phyloP scores from a whole-genome alignment of 1,140 invertebrate genomes.

The Brachionus rotundiformis region DNA sequence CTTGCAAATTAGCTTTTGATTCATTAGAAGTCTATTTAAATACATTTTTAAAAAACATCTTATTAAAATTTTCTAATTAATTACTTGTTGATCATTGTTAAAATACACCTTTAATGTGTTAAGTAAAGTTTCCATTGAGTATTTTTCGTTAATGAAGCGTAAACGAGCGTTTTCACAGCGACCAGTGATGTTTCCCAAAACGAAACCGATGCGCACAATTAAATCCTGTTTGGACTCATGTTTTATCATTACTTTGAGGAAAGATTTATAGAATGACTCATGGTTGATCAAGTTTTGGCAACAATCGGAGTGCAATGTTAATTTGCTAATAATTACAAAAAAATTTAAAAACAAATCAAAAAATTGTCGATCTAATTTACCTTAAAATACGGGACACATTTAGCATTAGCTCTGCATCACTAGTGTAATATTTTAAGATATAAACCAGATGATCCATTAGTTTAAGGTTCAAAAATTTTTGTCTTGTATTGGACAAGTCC shows the following conservation, averaged over 20 bases:
- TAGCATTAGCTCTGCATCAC: slow-evolving; percentile 73
- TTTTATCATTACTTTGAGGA: slow-evolving; percentile 68
- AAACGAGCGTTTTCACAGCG: slow-evolving; percentile 70
- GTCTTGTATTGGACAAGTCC: slow-evolving; percentile 23
- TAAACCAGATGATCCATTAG: slow-evolving; percentile 67
- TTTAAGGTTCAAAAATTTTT: slow-evolving; percentile 55
- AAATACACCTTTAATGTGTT: slow-evolving; percentile 69
- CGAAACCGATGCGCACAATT: slow-evolving; percentile 74
- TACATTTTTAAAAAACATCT: too few species aligned
- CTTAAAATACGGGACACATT: slow-evolving; percentile 76
- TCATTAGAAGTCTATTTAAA: not conserved
- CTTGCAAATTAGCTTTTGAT: not conserved
- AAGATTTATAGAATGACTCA: slow-evolving; percentile 65
- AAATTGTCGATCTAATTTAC: slow-evolving; percentile 62
- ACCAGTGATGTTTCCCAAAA: slow-evolving; percentile 76
- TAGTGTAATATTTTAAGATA: slow-evolving; percentile 68
- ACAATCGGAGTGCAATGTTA: slow-evolving; percentile 75
- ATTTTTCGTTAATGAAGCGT: slow-evolving; percentile 68
- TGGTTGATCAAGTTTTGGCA: slow-evolving; percentile 70
- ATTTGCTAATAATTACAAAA: slow-evolving; percentile 68
- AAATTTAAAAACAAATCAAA: not conserved
- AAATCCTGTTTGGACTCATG: slow-evolving; percentile 69
- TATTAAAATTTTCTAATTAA: not conserved
- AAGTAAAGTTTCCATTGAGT: slow-evolving; percentile 67
- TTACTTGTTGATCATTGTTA: slow-evolving; percentile 63